phyloP scores from a whole-genome alignment of 2,113 vertebrate genomes.

The Melanerpes formicivorus region DNA sequence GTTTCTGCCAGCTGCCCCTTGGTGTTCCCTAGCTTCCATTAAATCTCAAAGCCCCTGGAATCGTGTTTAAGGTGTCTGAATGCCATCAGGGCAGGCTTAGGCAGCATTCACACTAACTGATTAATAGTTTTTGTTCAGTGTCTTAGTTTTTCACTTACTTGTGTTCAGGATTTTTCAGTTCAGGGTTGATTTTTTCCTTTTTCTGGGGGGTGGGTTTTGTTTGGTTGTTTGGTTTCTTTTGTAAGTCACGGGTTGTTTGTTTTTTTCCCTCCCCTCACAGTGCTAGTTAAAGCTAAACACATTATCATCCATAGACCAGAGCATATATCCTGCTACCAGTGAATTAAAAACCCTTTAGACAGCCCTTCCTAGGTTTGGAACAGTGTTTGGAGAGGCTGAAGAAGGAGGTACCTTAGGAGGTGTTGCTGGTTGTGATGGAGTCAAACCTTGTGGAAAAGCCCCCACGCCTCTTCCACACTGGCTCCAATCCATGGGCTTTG shows the following conservation, averaged over 20 bases:
- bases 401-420: neutral
- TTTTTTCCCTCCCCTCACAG: neutral
- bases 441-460: neutral
- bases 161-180: slow-evolving; percentile 49
- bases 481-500: neutral
- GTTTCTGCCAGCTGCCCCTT: neutral
- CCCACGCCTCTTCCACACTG: neutral
- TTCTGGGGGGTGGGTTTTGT: too few species aligned
- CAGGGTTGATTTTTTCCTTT: neutral
- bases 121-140: neutral
- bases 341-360: slow-evolving; percentile 1
- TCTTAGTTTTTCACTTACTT: slow-evolving; percentile 44
- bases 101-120: slow-evolving; percentile 21
- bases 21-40: slow-evolving; percentile 30
- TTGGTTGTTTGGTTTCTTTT: neutral
- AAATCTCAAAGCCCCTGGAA: slow-evolving; percentile 44
- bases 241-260: neutral
- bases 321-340: neutral
- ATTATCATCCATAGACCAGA: neutral
- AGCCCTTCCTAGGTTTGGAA: neutral
- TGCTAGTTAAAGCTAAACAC: neutral
- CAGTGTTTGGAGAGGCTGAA: neutral
- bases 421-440: neutral
- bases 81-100: slow-evolving; percentile 28
- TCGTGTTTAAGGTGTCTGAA: slow-evolving; percentile 10